A percentile compares a stretch with the other conserved stretches of the same genome.
These are phyloP conservation scores for Bagarius yarrelli DNA, from an alignment of 2,113 vertebrate genomes.

Conservation along the genomic window DNA sequence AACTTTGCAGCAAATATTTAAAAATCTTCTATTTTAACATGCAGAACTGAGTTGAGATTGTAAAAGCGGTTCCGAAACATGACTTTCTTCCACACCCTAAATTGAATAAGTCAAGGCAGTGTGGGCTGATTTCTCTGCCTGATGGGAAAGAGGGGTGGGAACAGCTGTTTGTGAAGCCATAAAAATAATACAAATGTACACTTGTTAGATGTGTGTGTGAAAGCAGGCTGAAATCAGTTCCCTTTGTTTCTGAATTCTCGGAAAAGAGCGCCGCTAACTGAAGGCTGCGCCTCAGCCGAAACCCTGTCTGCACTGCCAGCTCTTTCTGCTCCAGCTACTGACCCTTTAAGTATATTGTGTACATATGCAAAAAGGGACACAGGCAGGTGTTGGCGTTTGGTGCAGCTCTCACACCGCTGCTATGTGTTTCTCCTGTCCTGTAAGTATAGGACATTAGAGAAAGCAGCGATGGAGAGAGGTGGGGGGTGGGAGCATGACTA, in stretches of 20 bases:
- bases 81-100: too few relatives aligned
- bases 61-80: conserved; percentile 12
- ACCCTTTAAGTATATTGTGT: conserved; percentile 65
- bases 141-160: conserved; percentile 25
- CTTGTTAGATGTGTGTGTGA: conserved; percentile 47
- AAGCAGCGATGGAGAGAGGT: conserved; percentile 2
- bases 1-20: too few relatives aligned
- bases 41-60: not conserved
- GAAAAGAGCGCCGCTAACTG: conserved; percentile 52
- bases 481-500: conserved; percentile 10
- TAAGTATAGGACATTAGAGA: conserved; percentile 33
- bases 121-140: conserved; percentile 20
- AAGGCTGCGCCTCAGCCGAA: conserved; percentile 46
- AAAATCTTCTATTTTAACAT: too few relatives aligned
- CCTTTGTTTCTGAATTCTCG: conserved; percentile 61
- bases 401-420: conserved; percentile 49
- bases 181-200: conserved; percentile 51
- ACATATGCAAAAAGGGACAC: conserved; percentile 61
- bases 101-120: conserved; percentile 3
- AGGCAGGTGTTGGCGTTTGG: conserved; percentile 58
- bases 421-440: conserved; percentile 51
- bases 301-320: conserved; percentile 47
- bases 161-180: conserved; percentile 31
- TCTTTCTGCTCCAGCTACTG: conserved; percentile 59
- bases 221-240: conserved; percentile 55